phyloP scores from a whole-genome alignment of 1,140 invertebrate genomes.

The Apis florea region DNA sequence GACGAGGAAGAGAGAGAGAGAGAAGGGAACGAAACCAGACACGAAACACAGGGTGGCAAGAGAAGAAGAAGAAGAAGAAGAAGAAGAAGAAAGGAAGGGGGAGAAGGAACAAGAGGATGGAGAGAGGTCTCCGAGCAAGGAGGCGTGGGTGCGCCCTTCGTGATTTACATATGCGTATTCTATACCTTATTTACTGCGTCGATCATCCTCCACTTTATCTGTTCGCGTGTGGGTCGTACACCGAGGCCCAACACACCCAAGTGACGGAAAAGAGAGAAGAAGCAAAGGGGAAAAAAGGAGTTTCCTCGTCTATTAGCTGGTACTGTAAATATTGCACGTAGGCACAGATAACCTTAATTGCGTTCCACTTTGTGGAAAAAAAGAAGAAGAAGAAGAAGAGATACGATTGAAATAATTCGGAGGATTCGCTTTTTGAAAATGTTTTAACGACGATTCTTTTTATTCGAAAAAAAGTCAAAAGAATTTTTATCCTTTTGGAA shows the following conservation, averaged over 20 bases:
- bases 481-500: no score
- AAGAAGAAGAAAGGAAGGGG: slow-evolving; percentile 12
- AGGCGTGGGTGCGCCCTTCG: slow-evolving; percentile 77
- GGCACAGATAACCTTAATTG: slow-evolving; percentile 65
- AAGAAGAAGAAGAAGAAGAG: no score
- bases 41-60: neutral
- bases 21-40: slow-evolving; percentile 35
- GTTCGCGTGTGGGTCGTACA: slow-evolving; percentile 69
- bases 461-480: no score
- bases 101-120: slow-evolving; percentile 10
- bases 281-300: slow-evolving; percentile 43
- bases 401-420: neutral
- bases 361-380: neutral
- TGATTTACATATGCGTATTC: slow-evolving; percentile 80
- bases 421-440: neutral
- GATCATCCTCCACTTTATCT: slow-evolving; percentile 77
- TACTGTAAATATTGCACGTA: slow-evolving; percentile 65
- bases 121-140: slow-evolving; percentile 48
- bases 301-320: slow-evolving; percentile 68
- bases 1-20: slow-evolving; percentile 36
- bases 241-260: slow-evolving; percentile 46
- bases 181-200: slow-evolving; percentile 78
- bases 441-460: no score
- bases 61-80: slow-evolving; percentile 4
- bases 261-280: slow-evolving; percentile 54